Conservation (phyloP, 92 coral and sea anemone species). For the Zoanthus sociatus region DNA sequence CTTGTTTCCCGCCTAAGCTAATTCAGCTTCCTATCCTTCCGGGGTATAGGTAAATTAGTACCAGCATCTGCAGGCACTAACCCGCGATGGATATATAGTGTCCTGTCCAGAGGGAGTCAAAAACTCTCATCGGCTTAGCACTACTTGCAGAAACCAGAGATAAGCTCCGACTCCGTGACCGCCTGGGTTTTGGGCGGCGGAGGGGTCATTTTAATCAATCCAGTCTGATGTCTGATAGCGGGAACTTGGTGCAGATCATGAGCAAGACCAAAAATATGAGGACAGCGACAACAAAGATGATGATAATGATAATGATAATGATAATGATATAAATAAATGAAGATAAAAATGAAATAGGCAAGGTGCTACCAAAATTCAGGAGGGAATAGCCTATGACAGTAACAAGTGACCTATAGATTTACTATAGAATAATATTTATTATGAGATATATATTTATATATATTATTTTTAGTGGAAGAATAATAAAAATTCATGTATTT, state of each 20-base stretch:
- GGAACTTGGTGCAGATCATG: background rate
- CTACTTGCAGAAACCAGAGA: too few species aligned
- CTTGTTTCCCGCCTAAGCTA: too few species aligned
- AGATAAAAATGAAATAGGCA: background rate
- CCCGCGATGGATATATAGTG: too few species aligned
- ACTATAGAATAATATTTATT: background rate
- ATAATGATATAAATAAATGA: background rate
- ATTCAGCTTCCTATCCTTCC: too few species aligned
- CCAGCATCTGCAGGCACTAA: too few species aligned
- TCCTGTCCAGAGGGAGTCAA: too few species aligned
- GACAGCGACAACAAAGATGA: conserved; percentile 9
- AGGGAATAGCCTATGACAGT: conserved; percentile 10
- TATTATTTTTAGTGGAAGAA: background rate
- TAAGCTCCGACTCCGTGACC: too few species aligned
- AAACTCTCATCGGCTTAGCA: too few species aligned
- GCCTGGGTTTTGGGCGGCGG: too few species aligned
- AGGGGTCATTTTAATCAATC: too few species aligned
- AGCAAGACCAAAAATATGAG: background rate
- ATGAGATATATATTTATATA: background rate
- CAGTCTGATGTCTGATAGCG: too few species aligned
- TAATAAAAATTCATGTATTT: background rate
- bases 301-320: background rate
- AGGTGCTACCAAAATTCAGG: background rate
- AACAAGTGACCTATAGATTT: background rate
- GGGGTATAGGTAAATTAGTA: too few species aligned